Conservation (phyloP, 2,113 vertebrate genomes). For the Leucoraja erinaceus region DNA sequence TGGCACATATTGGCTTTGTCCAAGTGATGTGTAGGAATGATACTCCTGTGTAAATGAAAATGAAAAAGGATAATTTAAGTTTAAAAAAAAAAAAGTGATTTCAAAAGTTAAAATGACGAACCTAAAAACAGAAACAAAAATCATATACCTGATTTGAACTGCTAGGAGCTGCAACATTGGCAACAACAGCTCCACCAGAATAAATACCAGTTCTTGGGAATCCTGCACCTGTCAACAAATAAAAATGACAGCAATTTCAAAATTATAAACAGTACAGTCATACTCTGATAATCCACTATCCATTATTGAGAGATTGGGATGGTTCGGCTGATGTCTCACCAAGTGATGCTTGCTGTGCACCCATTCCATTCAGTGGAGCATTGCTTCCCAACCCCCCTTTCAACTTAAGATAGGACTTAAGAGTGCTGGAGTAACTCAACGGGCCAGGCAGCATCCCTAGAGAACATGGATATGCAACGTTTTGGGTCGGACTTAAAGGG, state of each 20-base stretch:
- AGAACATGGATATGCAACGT: no score
- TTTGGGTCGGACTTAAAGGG: no score
- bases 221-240: conserved; percentile 54
- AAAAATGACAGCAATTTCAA: background rate
- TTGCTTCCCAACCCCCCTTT: no score
- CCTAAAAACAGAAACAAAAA: background rate
- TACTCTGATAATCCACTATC: no score
- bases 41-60: conserved; percentile 68
- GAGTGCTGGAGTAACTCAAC: no score
- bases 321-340: no score
- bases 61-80: conserved; percentile 8
- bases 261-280: no score
- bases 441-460: no score
- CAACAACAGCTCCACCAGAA: conserved; percentile 48
- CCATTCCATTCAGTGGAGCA: no score
- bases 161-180: conserved; percentile 61
- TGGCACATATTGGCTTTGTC: conserved; percentile 79
- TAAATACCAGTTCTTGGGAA: conserved; percentile 68
- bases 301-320: no score
- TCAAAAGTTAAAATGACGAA: background rate
- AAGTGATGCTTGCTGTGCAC: no score
- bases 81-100: background rate
- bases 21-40: conserved; percentile 78
- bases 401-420: no score
- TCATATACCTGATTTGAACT: conserved; percentile 65